Evolutionary conservation across 2,888 invertebrate species (phyloP).

Genomic region (Melikaiella ostensackeni): DNA sequence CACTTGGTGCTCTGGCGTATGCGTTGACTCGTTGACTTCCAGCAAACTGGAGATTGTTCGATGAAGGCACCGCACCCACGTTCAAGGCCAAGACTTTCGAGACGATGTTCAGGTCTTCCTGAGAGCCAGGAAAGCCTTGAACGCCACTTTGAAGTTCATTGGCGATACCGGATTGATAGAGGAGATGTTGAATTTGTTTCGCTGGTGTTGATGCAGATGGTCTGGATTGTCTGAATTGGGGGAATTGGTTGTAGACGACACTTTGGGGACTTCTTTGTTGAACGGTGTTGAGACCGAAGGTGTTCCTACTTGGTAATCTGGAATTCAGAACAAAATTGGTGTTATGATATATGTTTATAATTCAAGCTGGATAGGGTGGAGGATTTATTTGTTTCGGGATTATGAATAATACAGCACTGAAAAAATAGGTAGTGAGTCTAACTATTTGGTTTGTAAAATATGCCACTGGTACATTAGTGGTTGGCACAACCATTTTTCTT

Average conservation of each 20-base stretch:
- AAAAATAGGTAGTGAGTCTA: too few relatives aligned
- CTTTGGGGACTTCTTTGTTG: constrained; percentile 56
- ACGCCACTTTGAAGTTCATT: constrained; percentile 65
- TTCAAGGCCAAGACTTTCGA: constrained; percentile 89
- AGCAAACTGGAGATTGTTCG: constrained; percentile 59
- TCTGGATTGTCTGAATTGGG: constrained; percentile 53
- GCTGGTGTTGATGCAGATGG: constrained; percentile 75
- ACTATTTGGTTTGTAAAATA: too few relatives aligned
- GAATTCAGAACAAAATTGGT: neutral
- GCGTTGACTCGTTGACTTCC: constrained; percentile 42
- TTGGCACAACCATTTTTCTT: too few relatives aligned
- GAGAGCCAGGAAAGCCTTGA: constrained; percentile 65
- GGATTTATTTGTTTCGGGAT: too few relatives aligned
- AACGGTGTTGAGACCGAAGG: constrained; percentile 56
- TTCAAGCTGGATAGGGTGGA: neutral
- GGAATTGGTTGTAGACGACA: constrained; percentile 61
- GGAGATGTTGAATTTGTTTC: constrained; percentile 82
- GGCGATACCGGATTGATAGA: constrained; percentile 84
- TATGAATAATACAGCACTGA: too few relatives aligned
- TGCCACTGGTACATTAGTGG: too few relatives aligned
- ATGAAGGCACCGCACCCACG: constrained; percentile 81
- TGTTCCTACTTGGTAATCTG: constrained; percentile 55
- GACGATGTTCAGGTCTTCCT: constrained; percentile 89
- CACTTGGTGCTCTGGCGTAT: constrained; percentile 46
- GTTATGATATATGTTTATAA: neutral